These are phyloP conservation scores for Trilocha varians DNA, from an alignment of 2,888 invertebrate genomes.

Conservation along the genomic window DNA sequence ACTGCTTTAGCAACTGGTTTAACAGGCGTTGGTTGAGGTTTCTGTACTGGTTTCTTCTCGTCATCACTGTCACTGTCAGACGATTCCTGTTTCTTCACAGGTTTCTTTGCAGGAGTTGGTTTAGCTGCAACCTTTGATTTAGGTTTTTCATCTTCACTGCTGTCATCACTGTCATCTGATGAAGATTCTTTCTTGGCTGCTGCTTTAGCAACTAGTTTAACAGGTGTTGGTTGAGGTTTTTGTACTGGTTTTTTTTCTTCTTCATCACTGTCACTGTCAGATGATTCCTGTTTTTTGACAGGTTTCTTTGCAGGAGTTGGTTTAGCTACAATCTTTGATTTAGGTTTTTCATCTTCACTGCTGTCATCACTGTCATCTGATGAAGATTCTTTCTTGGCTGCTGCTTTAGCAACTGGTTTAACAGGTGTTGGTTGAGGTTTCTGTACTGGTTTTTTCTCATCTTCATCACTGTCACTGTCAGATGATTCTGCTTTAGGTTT, in stretches of 20 bases:
- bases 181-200: constrained; percentile 13
- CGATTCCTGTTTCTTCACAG: constrained; percentile 48
- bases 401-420: constrained; percentile 32
- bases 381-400: constrained; percentile 32
- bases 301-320: too few relatives aligned
- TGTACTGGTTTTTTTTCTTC: constrained; percentile 9
- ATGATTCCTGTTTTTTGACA: too few relatives aligned
- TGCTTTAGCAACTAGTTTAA: constrained; percentile 13
- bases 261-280: too few relatives aligned
- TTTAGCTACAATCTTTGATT: constrained; percentile 9
- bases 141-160: constrained; percentile 37
- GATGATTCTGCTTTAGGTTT: constrained; percentile 18
- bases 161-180: constrained; percentile 39
- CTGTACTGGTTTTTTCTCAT: constrained; percentile 24
- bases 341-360: constrained; percentile 41
- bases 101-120: constrained; percentile 29
- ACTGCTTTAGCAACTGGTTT: constrained; percentile 17
- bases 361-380: constrained; percentile 43
- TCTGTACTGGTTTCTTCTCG: constrained; percentile 16
- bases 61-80: constrained; percentile 49
- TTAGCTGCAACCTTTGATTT: constrained; percentile 17
- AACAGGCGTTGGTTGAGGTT: constrained; percentile 22
- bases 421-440: constrained; percentile 15
- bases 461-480: constrained; percentile 15
- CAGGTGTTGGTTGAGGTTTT: constrained; percentile 17